Evolutionary conservation across 2,797 vertebrate genomes (phyloP).

Genomic region (Onychomys arenicola): DNA sequence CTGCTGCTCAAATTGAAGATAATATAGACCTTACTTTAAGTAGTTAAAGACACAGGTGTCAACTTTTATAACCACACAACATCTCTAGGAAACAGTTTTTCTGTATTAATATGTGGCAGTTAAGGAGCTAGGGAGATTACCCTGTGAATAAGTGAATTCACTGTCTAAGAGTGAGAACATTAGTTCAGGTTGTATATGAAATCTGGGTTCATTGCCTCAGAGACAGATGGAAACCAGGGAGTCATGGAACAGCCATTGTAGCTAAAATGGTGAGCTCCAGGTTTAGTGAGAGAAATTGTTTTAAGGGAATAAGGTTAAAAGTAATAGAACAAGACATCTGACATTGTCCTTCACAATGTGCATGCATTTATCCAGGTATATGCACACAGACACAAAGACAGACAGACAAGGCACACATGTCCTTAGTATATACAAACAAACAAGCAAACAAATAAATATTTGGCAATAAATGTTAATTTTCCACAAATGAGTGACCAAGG

Average conservation of each 20-base stretch:
- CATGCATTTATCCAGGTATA: neutral
- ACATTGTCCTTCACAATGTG: neutral
- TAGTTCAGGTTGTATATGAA: fast-evolving
- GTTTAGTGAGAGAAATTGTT: neutral
- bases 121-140: neutral
- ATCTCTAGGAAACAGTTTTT: neutral
- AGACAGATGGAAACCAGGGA: neutral
- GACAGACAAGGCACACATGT: neutral
- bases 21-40: neutral
- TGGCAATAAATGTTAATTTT: neutral
- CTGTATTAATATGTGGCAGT: neutral
- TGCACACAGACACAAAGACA: neutral
- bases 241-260: neutral
- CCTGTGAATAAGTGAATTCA: neutral
- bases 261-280: no score
- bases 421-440: neutral
- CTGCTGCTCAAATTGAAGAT: neutral
- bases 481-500: neutral
- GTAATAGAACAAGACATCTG: neutral
- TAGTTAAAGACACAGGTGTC: neutral
- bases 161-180: neutral
- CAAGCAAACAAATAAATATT: neutral
- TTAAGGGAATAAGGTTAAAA: neutral
- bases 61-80: neutral
- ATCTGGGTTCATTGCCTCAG: neutral